A percentile compares a stretch with the other conserved stretches of the same genome.
Evolutionary conservation across 2,797 vertebrate genomes (phyloP).

Genomic region (Tapera naevia): DNA sequence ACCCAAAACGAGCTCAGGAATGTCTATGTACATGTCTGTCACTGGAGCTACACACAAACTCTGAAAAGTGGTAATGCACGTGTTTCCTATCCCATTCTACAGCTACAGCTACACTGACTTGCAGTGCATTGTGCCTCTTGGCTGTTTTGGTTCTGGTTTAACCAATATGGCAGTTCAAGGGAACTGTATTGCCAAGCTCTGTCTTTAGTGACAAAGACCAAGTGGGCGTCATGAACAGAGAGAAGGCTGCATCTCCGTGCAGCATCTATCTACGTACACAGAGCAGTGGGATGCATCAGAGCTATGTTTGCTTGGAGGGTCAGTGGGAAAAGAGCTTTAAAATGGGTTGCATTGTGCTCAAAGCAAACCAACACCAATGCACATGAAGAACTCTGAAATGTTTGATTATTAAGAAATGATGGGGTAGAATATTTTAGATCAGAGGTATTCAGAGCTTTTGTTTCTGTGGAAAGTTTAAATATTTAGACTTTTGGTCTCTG

Average conservation of each 20-base stretch:
- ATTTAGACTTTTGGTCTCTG: not conserved
- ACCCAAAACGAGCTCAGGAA: not conserved
- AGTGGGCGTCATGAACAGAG: rapidly evolving
- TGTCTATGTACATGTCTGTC: not conserved
- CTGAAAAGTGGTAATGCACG: not conserved
- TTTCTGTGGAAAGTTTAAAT: not conserved
- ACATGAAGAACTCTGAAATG: not conserved
- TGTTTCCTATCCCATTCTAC: not conserved
- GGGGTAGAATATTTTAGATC: not conserved
- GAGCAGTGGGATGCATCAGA: not conserved
- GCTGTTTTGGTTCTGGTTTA: rapidly evolving
- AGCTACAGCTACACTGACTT: not conserved
- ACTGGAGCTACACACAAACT: not conserved
- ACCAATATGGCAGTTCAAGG: rapidly evolving
- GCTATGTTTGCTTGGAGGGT: not conserved
- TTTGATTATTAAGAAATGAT: not conserved
- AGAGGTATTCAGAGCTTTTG: not conserved
- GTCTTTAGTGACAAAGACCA: not conserved
- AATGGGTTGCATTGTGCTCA: not conserved
- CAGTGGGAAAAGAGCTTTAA: not conserved
- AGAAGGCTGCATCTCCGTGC: too few relatives aligned
- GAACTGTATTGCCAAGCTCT: not conserved
- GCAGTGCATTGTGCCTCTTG: not conserved
- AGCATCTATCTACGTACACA: rapidly evolving
- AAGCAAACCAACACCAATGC: rapidly evolving